Evolutionary conservation across 2,113 vertebrate species (phyloP), one percentile per base, ranked within the genome.

Genomic region (Panurus biarmicus): DNA sequence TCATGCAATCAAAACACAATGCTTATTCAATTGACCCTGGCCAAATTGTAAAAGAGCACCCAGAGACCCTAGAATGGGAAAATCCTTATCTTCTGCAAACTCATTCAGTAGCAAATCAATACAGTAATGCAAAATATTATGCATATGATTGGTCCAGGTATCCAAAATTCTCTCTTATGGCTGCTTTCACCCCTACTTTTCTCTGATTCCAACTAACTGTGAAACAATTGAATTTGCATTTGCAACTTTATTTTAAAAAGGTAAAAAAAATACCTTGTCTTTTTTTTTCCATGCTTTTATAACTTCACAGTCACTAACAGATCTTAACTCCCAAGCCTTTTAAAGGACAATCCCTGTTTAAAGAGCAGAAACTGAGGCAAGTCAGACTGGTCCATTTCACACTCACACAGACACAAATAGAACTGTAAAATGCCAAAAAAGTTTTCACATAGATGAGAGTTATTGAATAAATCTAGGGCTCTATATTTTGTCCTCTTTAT

Each of bases 361-460:
- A 72, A 58, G 31, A 83, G 5, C 8, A 64, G 35, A 65, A 73
- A 38, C 8, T 24, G 22, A 69, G 29, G 11, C 2, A 80, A 5
- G 7, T 42, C 7, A 6, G 12, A 35, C 17, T 54, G 20, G 19
- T 10, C 11, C 0, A 2, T 28, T 51, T 19, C 2, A 6, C 4
- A 56, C 5, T 26, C 12, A 31, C 15, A 50, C 22, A 33, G 9
- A 54, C 11, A 44, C 10, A 61, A 10, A 62, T 7, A 45, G 1
- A 61, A 6, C 10, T 29, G 4, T 50, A 40, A 70, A 54, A 73
- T 4, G 4, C 14, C 29, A 0, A 2, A 35, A 35, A 75, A 56
- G 7, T 4, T 57, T 61, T 76, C 20, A 62, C 7, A 13, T 1
- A 35, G 8, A 14, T 61, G 28, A 74, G 83, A 70, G 4, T 10